Evolutionary conservation across 2,113 vertebrate species (phyloP).

Genomic region (Notechis scutatus): DNA sequence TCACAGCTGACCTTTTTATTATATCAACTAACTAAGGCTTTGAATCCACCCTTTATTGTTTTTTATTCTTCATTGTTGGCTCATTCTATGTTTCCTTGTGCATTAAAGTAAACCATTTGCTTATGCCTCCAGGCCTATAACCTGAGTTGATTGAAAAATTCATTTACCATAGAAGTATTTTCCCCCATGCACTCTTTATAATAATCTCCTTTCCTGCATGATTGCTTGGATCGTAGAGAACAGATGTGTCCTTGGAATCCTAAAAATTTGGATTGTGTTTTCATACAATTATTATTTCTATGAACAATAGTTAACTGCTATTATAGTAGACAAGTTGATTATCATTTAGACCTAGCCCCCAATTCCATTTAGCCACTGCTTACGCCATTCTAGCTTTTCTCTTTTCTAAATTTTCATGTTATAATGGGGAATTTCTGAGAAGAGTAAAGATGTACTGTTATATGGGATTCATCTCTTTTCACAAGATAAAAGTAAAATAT

Average conservation of each 20-base stretch:
- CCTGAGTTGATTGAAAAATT: conserved; percentile 46
- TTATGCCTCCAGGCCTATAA: conserved; percentile 36
- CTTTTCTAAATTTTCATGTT: not conserved
- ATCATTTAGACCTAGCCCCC: not conserved
- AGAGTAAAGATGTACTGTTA: not conserved
- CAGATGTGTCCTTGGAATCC: conserved; percentile 54
- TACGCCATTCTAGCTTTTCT: not conserved
- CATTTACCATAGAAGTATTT: conserved; percentile 43
- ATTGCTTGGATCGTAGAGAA: conserved; percentile 46
- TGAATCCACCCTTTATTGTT: conserved; percentile 21
- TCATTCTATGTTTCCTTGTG: conserved; percentile 22
- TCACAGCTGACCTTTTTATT: conserved; percentile 34
- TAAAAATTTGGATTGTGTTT: conserved; percentile 10
- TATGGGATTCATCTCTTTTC: not conserved
- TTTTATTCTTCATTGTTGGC: conserved; percentile 39
- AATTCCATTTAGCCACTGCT: not conserved
- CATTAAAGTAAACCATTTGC: conserved; percentile 58
- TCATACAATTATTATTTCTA: conserved; percentile 29
- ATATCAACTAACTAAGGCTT: conserved; percentile 38
- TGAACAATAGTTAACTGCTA: conserved; percentile 28
- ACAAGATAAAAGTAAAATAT: not conserved
- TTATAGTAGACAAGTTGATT: conserved; percentile 43
- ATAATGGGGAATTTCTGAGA: not conserved
- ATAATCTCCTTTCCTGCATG: conserved; percentile 40
- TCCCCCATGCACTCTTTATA: conserved; percentile 10